phyloP scores from a whole-genome alignment of 2,888 invertebrate genomes.

The Melanostoma scalare region DNA sequence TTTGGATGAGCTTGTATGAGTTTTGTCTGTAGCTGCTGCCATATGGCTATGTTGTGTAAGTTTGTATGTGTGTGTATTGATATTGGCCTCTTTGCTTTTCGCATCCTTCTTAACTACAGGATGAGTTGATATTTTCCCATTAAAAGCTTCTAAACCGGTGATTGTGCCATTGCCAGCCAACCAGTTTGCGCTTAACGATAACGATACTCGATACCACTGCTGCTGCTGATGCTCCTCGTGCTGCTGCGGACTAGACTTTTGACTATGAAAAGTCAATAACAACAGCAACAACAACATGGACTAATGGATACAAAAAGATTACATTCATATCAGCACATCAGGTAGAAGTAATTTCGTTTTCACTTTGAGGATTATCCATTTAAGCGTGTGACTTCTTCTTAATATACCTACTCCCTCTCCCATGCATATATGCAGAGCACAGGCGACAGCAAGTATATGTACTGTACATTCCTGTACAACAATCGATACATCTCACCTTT shows the following conservation, averaged over 20 bases:
- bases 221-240: neutral
- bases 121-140: constrained; percentile 53
- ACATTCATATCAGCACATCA: constrained; percentile 68
- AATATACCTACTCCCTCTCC: constrained; percentile 11
- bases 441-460: neutral
- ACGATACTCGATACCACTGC: neutral
- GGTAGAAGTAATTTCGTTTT: constrained; percentile 71
- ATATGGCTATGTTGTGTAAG: neutral
- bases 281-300: constrained; percentile 39
- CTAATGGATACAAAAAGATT: constrained; percentile 68
- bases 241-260: constrained; percentile 12
- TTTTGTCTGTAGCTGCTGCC: neutral
- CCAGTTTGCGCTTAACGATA: constrained; percentile 28
- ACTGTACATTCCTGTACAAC: neutral
- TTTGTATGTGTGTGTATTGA: constrained; percentile 11
- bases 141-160: constrained; percentile 42
- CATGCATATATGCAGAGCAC: neutral
- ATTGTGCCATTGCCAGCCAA: constrained; percentile 22
- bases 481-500: constrained; percentile 12
- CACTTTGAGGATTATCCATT: constrained; percentile 69
- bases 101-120: constrained; percentile 56
- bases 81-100: constrained; percentile 53
- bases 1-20: neutral
- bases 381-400: constrained; percentile 62
- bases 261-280: neutral